Evolutionary conservation across 53 echinoderm and acorn worm genomes (phyloP), one percentile per base, ranked within the genome.

Genomic region (Luidia sarsii): DNA sequence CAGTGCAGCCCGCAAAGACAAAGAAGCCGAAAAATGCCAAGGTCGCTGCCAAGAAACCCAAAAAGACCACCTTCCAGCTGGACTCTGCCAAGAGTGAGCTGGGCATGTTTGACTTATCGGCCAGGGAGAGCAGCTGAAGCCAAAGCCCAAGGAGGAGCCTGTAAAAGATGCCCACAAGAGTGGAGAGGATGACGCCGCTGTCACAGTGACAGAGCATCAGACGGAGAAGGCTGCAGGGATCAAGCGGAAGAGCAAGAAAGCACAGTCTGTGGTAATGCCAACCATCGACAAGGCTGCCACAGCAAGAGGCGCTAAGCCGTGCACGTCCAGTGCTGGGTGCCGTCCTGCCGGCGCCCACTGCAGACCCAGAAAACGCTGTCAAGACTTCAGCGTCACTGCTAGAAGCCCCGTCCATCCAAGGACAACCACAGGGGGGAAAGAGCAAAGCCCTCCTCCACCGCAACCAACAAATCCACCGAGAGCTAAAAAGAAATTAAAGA

Each of bases 91-190:
- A 39, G 61, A 77, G 33, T 61, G 77, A 77, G 46, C 20, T 75
- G 38, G 66, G 85, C 5, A 82, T 94, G 3, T 94, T 94, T 85
- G 94, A 94, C 88, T 65, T 94, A 18, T 90, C 90, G 18, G 41
- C 77, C 9, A 87, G 90, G 18, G 94, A 94, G 15, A 90, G 87
- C 39, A 50, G 41, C 22, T 61, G 31, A 77, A 29, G 23, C 21
- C 77, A 1, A 61, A 77, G 55, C 43, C 41, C 11, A 29, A 30
- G 30, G 46, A 33, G 25, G 30, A 22, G 20, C 11, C 27, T 7
- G 23, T 28, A n/a, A n/a, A n/a, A n/a, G n/a, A n/a, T n/a, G n/a
- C n/a, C n/a, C n/a, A n/a, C n/a, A n/a, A n/a, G n/a, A 21, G 19
- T 2, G 24, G 24, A 33, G 19, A 20, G 4, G 24, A 9, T 24